These are phyloP conservation scores for Gouania willdenowi DNA, from an alignment of 2,797 vertebrate species.

Conservation along the genomic window DNA sequence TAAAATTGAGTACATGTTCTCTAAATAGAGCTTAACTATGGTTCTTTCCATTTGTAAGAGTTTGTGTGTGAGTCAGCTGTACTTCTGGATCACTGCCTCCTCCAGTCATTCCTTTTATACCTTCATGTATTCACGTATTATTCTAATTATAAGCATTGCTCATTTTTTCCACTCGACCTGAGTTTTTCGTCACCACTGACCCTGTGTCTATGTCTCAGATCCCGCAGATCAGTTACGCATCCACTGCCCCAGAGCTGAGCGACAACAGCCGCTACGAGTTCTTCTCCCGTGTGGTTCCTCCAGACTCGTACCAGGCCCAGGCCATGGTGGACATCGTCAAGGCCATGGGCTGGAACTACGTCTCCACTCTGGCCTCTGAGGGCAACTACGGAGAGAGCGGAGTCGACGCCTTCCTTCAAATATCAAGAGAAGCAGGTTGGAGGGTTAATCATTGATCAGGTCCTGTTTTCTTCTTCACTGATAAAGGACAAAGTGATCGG, in stretches of 20 bases:
- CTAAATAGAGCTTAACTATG: too few species aligned
- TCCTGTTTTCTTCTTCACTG: constrained; percentile 6
- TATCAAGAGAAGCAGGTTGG: constrained; percentile 87
- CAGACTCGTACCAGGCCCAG: constrained; percentile 91
- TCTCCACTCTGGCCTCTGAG: constrained; percentile 87
- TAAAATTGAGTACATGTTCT: too few species aligned
- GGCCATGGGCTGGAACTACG: constrained; percentile 92
- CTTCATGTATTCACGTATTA: constrained; percentile 22
- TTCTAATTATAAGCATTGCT: constrained; percentile 27
- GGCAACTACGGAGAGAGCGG: constrained; percentile 94
- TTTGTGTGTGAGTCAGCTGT: constrained; percentile 37
- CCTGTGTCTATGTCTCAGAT: constrained; percentile 71
- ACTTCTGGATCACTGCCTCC: constrained; percentile 33
- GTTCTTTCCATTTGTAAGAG: too few species aligned
- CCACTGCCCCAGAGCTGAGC: constrained; percentile 89
- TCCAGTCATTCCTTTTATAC: constrained; percentile 25
- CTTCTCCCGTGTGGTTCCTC: constrained; percentile 92
- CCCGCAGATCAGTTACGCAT: constrained; percentile 93
- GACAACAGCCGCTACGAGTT: constrained; percentile 90
- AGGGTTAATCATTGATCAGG: constrained; percentile 28
- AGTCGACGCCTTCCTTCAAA: constrained; percentile 88
- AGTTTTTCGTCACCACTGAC: constrained; percentile 27
- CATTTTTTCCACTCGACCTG: constrained; percentile 28
- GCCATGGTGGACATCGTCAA: constrained; percentile 93
- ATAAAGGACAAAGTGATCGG: constrained; percentile 28